phyloP scores from a whole-genome alignment of 1,140 invertebrate genomes.

The Drosophila ogumai region DNA sequence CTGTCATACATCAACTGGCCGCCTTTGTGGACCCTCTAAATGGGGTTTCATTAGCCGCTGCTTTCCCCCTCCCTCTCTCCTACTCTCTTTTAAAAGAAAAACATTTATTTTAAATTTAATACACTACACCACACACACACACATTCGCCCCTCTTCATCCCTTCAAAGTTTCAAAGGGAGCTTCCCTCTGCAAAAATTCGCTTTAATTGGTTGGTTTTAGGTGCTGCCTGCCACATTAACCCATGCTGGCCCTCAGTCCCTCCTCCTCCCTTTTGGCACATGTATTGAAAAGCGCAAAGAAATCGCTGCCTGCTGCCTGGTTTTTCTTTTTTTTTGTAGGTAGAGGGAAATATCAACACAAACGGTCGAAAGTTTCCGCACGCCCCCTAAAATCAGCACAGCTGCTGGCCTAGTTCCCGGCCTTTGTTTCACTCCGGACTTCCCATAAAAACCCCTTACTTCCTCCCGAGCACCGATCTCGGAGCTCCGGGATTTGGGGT shows the following conservation, averaged over 20 bases:
- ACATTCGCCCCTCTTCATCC: background rate
- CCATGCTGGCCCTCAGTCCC: conserved; percentile 13
- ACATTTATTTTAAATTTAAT: conserved; percentile 81
- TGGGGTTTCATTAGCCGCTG: conserved; percentile 69
- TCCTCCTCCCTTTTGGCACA: background rate
- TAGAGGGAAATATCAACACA: conserved; percentile 54
- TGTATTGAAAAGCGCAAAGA: conserved; percentile 78
- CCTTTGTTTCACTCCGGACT: conserved; percentile 72
- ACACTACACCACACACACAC: conserved; percentile 48
- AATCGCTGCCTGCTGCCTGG: conserved; percentile 45
- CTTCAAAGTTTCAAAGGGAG: conserved; percentile 23
- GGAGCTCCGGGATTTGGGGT: conserved; percentile 13
- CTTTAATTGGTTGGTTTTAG: conserved; percentile 76
- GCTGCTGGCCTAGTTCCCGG: conserved; percentile 76
- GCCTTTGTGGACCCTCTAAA: conserved; percentile 44
- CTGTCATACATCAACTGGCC: conserved; percentile 56
- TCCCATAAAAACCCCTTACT: conserved; percentile 11
- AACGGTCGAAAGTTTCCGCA: conserved; percentile 59
- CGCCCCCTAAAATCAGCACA: conserved; percentile 60
- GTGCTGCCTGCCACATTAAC: conserved; percentile 55
- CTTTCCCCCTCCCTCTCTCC: background rate
- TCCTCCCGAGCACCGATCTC: conserved; percentile 9
- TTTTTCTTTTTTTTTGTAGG: conserved; percentile 25
- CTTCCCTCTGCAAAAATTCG: conserved; percentile 41
- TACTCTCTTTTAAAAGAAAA: conserved; percentile 47